phyloP scores from a whole-genome alignment of 2,888 invertebrate genomes.

The Brachylomia viminalis region DNA sequence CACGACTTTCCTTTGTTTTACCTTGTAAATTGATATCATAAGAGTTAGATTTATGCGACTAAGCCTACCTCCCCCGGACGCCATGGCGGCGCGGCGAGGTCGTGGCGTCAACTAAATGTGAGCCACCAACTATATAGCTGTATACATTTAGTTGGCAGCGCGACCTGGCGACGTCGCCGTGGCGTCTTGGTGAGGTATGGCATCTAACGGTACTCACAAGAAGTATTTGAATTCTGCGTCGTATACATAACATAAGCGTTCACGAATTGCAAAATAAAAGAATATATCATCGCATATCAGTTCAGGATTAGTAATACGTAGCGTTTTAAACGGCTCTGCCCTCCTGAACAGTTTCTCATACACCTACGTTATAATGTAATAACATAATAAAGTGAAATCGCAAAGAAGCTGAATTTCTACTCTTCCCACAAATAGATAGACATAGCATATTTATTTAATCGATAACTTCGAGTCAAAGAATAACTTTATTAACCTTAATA shows the following conservation, averaged over 20 bases:
- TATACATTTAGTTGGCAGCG: neutral
- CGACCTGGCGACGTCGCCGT: neutral
- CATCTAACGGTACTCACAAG: constrained; percentile 20
- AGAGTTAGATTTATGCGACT: constrained; percentile 56
- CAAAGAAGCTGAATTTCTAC: constrained; percentile 28
- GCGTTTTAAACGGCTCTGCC: constrained; percentile 5
- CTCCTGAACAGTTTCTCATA: constrained; percentile 20
- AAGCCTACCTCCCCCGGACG: neutral
- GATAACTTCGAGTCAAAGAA: constrained; percentile 56
- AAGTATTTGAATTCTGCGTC: constrained; percentile 32
- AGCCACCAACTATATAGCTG: neutral
- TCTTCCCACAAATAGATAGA: constrained; percentile 32
- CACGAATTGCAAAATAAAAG: neutral
- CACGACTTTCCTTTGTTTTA: constrained; percentile 39
- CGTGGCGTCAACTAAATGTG: neutral
- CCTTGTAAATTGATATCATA: constrained; percentile 46
- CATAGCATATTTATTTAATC: constrained; percentile 43
- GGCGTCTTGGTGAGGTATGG: neutral
- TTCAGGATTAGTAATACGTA: constrained; percentile 13
- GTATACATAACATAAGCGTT: constrained; percentile 24
- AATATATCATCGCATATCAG: neutral
- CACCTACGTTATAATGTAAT: constrained; percentile 28
- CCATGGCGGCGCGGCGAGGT: neutral
- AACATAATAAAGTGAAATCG: constrained; percentile 40
- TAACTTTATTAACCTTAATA: constrained; percentile 48